These are phyloP conservation scores for Encarsia formosa DNA, from an alignment of 2,888 invertebrate species.

Conservation along the genomic window DNA sequence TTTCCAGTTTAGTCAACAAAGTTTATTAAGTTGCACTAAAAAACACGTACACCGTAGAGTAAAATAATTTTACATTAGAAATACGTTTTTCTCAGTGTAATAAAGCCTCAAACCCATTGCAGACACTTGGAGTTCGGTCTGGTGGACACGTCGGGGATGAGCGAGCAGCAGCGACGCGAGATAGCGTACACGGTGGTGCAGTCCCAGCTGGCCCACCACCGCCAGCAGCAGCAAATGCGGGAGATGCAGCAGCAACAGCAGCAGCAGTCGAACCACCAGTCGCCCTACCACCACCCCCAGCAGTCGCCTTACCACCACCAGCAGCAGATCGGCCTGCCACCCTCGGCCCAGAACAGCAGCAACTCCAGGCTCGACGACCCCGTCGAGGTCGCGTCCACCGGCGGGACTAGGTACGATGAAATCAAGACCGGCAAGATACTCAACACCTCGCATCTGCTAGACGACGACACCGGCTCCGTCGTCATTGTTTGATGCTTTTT, in stretches of 20 bases:
- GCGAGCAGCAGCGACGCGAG: constrained; percentile 78
- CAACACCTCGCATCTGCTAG: constrained; percentile 34
- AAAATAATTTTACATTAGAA: no score
- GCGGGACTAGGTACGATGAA: constrained; percentile 51
- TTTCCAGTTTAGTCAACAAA: no score
- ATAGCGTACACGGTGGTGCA: constrained; percentile 87
- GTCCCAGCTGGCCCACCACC: constrained; percentile 49
- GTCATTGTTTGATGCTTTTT: constrained; percentile 46
- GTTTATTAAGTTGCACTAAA: no score
- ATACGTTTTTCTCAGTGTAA: no score
- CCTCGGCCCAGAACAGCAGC: constrained; percentile 31
- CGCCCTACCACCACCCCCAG: constrained; percentile 11
- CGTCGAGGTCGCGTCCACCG: constrained; percentile 14
- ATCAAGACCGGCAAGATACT: constrained; percentile 47
- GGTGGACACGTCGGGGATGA: constrained; percentile 86
- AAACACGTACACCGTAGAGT: no score
- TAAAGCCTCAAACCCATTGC: no score
- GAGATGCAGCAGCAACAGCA: constrained; percentile 49
- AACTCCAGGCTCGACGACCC: constrained; percentile 25
- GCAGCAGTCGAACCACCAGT: constrained; percentile 41
- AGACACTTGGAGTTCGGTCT: constrained; percentile 85
- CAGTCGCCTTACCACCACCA: constrained; percentile 28
- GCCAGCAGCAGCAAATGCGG: constrained; percentile 33
- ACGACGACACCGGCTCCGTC: constrained; percentile 51
- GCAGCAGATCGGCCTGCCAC: constrained; percentile 25